Percentiles rank a stretch among this genome's conserved stretches.
phyloP scores from a whole-genome alignment of 1,140 invertebrate species.

The Drosophila ambigua region DNA sequence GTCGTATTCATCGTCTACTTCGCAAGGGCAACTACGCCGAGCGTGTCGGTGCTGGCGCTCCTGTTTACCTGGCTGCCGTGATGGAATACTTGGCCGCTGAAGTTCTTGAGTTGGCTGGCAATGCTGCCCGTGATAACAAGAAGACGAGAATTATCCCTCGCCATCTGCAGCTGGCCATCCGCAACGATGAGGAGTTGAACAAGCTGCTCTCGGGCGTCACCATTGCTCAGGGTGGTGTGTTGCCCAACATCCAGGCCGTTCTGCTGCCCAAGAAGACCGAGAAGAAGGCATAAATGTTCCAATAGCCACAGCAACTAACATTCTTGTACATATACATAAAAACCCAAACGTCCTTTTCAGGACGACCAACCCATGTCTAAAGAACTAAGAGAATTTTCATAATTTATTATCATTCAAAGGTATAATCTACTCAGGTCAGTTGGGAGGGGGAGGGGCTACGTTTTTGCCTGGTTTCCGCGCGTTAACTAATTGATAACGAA shows the following conservation, averaged over 20 bases:
- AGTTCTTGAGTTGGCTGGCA: constrained; percentile 91
- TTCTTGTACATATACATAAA: no score
- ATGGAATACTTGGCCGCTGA: constrained; percentile 88
- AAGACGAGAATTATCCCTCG: constrained; percentile 90
- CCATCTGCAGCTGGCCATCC: constrained; percentile 92
- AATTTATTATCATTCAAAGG: no score
- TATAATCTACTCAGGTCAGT: no score
- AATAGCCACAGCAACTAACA: no score
- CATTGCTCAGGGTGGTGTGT: constrained; percentile 92
- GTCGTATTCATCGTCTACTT: constrained; percentile 88
- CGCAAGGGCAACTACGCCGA: constrained; percentile 90
- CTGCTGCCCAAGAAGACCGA: constrained; percentile 86
- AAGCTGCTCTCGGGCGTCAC: constrained; percentile 91
- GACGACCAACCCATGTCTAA: constrained; percentile 36
- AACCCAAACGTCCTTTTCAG: constrained; percentile 57
- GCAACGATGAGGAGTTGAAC: constrained; percentile 94
- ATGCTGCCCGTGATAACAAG: constrained; percentile 89
- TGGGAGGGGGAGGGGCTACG: no score
- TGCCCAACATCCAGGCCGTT: constrained; percentile 91
- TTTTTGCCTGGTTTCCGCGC: no score
- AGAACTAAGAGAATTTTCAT: constrained; percentile 16
- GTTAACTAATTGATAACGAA: no score
- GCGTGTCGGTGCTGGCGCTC: constrained; percentile 88
- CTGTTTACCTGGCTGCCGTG: constrained; percentile 89
- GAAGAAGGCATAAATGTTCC: constrained; percentile 71